Percentiles rank a stretch among this genome's conserved stretches.
Conservation (phyloP, 2,797 vertebrate species). For the Syngnathus rostellatus region DNA sequence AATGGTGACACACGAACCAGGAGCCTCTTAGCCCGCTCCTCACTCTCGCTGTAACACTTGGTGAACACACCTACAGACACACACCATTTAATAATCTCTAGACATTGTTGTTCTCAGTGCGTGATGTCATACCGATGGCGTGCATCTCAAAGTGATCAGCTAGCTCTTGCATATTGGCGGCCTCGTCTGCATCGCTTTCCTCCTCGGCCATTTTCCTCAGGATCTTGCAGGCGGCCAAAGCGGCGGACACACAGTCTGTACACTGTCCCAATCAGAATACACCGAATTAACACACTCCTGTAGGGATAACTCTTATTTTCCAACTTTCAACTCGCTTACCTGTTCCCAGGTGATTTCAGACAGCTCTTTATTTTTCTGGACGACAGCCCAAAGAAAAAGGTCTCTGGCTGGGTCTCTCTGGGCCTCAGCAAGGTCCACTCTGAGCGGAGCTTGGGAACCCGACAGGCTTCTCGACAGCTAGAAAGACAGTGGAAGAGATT, state of each 20-base stretch:
- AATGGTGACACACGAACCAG: constrained; percentile 76
- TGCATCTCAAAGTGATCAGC: constrained; percentile 77
- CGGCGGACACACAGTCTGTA: constrained; percentile 77
- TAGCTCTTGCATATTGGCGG: constrained; percentile 71
- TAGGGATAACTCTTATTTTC: not conserved
- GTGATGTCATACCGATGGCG: constrained; percentile 73
- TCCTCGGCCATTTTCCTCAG: constrained; percentile 82
- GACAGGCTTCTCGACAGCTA: constrained; percentile 33
- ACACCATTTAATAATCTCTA: constrained; percentile 29
- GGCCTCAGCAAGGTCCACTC: constrained; percentile 12
- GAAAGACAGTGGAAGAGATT: constrained; percentile 1
- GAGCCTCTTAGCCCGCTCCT: constrained; percentile 78
- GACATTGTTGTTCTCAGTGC: not conserved
- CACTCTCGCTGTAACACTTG: constrained; percentile 78
- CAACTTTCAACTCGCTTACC: constrained; percentile 58
- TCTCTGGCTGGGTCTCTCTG: constrained; percentile 71
- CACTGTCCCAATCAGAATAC: constrained; percentile 63
- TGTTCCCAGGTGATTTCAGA: constrained; percentile 88
- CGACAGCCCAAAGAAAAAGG: constrained; percentile 88
- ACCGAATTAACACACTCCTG: not conserved
- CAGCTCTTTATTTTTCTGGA: constrained; percentile 83
- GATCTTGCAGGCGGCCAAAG: constrained; percentile 88
- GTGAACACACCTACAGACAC: constrained; percentile 80
- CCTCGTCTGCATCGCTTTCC: constrained; percentile 78
- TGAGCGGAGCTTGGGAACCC: constrained; percentile 9